Evolutionary conservation across 2,797 vertebrate species (phyloP), one percentile per base, ranked within the genome.

Genomic region (Neosilurus hyrtlii): DNA sequence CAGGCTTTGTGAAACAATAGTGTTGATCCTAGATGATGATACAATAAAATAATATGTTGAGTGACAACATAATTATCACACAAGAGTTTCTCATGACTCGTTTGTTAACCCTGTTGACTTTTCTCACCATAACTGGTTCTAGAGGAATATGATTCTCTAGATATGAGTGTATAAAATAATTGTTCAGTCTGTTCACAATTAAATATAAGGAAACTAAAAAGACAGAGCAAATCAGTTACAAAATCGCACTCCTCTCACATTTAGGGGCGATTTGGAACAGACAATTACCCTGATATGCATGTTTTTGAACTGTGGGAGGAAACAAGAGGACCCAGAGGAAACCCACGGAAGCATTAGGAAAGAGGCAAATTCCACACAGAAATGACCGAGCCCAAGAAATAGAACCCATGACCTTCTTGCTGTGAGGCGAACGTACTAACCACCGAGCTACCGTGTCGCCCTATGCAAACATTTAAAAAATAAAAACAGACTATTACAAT

Each of bases 21-120:
- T 74, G 56, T 49, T 67, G 77, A 76, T 70, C 54, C 71, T 65
- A 77, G 26, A 77, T 56, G 80, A 61, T 66, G 68, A 30, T 72
- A 61, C 24, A 82, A 49, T 79, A 79, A 68, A 61, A 76, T 37
- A 70, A 63, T 62, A 67, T 79, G 80, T 68, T 49, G 20, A 74
- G 49, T 79, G 83, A 74, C 83, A 84, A 54, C 56, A 59, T 81
- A 85, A 85, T 85, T 81, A 85, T 68, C 65, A 43, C 30, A 79
- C 26, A 26, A 49, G 63, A 16, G 5, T 70, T 73, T 82, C 83
- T 71, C 83, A 85, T 77, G 79, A 37, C 63, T 80, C n/a, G 18
- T 82, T 16, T 15, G 54, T 30, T n/a, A n/a, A 35, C 15, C 62
- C 59, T 79, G 80, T 73, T 79, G 68, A 82, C 80, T 79, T 76